Conservation (phyloP, 2,888 invertebrate genomes). For the Apamea monoglypha region DNA sequence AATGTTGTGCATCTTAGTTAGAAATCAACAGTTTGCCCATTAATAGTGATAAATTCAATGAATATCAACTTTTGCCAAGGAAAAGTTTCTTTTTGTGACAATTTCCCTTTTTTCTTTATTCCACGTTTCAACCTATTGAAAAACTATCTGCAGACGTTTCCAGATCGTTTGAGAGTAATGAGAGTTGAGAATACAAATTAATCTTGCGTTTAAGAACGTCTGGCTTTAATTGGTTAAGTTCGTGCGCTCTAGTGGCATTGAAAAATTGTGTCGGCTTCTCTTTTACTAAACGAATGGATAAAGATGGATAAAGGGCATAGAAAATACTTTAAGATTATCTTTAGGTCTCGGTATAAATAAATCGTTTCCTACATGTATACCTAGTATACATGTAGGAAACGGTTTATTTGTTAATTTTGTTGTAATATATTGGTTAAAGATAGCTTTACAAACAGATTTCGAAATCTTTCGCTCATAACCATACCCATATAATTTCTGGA, state of each 20-base stretch:
- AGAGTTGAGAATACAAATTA: conserved; percentile 63
- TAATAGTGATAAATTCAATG: neutral
- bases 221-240: conserved; percentile 63
- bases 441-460: neutral
- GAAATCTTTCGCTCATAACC: neutral
- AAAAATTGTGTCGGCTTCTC: conserved; percentile 53
- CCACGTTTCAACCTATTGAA: conserved; percentile 23
- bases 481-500: neutral
- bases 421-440: neutral
- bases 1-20: neutral
- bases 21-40: neutral
- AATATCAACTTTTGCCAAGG: neutral
- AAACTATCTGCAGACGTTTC: conserved; percentile 56
- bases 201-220: conserved; percentile 60
- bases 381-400: neutral
- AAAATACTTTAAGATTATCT: neutral
- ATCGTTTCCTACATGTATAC: no score
- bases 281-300: conserved; percentile 15
- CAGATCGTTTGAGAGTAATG: conserved; percentile 54
- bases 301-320: neutral
- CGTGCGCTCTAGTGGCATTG: conserved; percentile 49
- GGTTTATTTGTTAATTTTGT: neutral
- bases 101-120: neutral
- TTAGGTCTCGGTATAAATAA: no score
- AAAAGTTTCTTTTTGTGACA: neutral